These are phyloP conservation scores for Plodia interpunctella DNA, from an alignment of 1,140 invertebrate species.

Conservation along the genomic window DNA sequence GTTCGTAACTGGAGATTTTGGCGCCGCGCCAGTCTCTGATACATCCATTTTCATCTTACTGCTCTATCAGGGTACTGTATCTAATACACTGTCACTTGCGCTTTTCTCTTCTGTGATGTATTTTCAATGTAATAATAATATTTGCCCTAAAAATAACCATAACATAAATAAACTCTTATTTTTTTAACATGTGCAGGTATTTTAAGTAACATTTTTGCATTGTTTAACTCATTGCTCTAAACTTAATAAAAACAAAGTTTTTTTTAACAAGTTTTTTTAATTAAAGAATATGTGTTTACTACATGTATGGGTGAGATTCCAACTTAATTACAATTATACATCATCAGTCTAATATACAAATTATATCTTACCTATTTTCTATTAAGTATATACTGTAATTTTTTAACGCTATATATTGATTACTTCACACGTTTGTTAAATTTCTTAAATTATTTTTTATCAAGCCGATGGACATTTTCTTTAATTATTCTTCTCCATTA, in stretches of 20 bases:
- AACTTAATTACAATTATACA: not conserved
- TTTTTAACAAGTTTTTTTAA: not conserved
- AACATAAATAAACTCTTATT: too few relatives aligned
- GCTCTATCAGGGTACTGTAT: conserved; percentile 6
- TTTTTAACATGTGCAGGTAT: too few relatives aligned
- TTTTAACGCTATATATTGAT: not conserved
- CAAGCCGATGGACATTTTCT: too few relatives aligned
- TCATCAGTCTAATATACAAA: conserved; percentile 6
- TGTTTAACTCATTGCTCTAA: too few relatives aligned
- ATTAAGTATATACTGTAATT: conserved; percentile 10
- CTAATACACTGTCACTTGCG: conserved; percentile 3
- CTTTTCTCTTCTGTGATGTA: not conserved
- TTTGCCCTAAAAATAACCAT: not conserved
- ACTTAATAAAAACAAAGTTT: too few relatives aligned
- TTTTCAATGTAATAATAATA: not conserved
- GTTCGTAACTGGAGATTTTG: conserved; percentile 45
- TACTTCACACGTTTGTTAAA: too few relatives aligned
- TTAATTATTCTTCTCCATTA: too few relatives aligned
- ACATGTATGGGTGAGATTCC: not conserved
- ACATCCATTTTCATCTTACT: conserved; percentile 31
- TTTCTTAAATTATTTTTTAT: too few relatives aligned
- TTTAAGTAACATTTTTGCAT: too few relatives aligned
- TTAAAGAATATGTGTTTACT: not conserved
- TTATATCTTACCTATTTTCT: not conserved
- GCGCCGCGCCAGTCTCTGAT: conserved; percentile 43